A percentile compares a stretch with the other conserved stretches of the same genome.
Evolutionary conservation across 2,113 vertebrate genomes (phyloP).

Genomic region (Pedetes capensis): DNA sequence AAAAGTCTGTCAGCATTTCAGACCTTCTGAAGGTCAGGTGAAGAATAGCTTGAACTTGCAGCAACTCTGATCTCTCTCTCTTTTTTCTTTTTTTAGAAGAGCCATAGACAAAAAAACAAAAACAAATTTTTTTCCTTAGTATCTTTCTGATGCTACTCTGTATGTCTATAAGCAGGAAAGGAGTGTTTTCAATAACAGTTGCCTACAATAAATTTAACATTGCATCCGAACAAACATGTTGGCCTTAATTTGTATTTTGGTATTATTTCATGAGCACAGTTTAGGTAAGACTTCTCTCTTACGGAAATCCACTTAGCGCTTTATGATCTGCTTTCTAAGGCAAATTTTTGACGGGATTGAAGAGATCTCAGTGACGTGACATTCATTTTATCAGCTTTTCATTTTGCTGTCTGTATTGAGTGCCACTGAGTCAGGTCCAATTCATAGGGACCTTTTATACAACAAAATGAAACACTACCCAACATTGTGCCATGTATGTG

Average conservation of each 20-base stretch:
- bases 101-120: too few species aligned
- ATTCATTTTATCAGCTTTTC: too few species aligned
- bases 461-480: too few species aligned
- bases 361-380: neutral
- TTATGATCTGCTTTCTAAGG: too few species aligned
- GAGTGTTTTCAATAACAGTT: rapidly evolving
- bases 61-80: neutral
- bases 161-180: neutral
- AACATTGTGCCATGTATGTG: too few species aligned
- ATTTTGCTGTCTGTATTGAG: too few species aligned
- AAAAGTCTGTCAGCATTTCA: neutral
- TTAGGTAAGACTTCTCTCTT: rapidly evolving
- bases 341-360: too few species aligned
- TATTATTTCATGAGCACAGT: neutral
- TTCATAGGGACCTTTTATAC: too few species aligned
- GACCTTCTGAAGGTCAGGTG: slow-evolving; percentile 35
- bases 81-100: too few species aligned
- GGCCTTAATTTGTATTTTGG: neutral
- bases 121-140: neutral
- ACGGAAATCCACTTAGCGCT: neutral
- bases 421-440: too few species aligned
- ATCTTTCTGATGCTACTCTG: neutral
- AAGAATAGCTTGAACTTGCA: neutral
- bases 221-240: too few species aligned
- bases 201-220: rapidly evolving